A percentile compares a stretch with the other conserved stretches of the same genome.
phyloP scores from a whole-genome alignment of 2,797 vertebrate species.

The Pseudochromis fuscus region DNA sequence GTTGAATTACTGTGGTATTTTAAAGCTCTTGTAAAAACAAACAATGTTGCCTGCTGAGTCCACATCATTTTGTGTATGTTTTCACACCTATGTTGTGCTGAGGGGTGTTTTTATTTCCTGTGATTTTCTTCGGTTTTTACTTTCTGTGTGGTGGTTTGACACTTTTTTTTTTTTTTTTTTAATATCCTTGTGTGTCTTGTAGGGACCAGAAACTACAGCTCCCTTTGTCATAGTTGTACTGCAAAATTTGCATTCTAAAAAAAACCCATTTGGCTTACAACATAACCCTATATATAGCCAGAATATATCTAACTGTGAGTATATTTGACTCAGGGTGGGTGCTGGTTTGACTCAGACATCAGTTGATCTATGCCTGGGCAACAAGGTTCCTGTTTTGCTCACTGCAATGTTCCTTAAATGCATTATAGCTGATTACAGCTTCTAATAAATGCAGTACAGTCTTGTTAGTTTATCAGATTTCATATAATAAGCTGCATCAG shows the following conservation, averaged over 20 bases:
- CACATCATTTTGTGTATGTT: too few relatives aligned
- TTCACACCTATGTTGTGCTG: too few relatives aligned
- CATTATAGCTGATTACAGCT: neutral
- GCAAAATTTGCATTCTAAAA: neutral
- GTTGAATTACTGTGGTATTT: too few relatives aligned
- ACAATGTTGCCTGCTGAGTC: too few relatives aligned
- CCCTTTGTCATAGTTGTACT: neutral
- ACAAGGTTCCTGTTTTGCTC: constrained; percentile 28
- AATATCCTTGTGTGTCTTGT: too few relatives aligned
- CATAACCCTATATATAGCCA: constrained; percentile 9
- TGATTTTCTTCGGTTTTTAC: neutral
- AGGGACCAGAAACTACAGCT: too few relatives aligned
- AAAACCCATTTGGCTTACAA: neutral
- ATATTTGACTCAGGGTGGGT: neutral
- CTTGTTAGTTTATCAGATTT: neutral
- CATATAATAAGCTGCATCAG: neutral
- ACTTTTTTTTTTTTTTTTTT: neutral
- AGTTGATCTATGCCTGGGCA: constrained; percentile 7
- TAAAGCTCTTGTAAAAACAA: too few relatives aligned
- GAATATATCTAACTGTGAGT: constrained; percentile 2
- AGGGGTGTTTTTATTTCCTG: neutral
- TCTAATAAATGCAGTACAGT: neutral
- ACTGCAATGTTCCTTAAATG: neutral
- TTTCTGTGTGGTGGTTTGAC: neutral
- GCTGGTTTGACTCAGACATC: constrained; percentile 10